Conservation (phyloP, 2,113 vertebrate genomes). For the Toxotes chatareus region DNA sequence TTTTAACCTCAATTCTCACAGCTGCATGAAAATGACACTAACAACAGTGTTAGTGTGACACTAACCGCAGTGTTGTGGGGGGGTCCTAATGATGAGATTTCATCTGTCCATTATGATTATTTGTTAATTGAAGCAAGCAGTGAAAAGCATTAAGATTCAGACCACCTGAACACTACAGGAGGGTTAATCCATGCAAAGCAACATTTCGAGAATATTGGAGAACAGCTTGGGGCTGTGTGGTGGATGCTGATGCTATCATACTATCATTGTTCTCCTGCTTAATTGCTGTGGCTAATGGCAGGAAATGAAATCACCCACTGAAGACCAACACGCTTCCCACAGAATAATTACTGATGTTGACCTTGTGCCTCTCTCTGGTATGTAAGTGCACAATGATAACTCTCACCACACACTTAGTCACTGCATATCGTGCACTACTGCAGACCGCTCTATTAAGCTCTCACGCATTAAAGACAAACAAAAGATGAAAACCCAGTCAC, state of each 20-base stretch:
- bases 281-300: constrained; percentile 79
- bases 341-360: constrained; percentile 77
- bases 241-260: constrained; percentile 60
- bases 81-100: not conserved
- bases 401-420: constrained; percentile 47
- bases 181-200: constrained; percentile 23
- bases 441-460: constrained; percentile 34
- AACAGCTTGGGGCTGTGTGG: constrained; percentile 45
- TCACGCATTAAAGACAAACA: constrained; percentile 33
- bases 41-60: not conserved
- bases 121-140: constrained; percentile 20
- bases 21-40: not conserved
- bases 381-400: constrained; percentile 43
- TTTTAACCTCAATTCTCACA: not conserved
- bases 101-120: constrained; percentile 11
- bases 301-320: constrained; percentile 76
- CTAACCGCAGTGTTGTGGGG: no score
- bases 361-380: constrained; percentile 68
- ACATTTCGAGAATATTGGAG: constrained; percentile 29
- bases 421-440: constrained; percentile 1
- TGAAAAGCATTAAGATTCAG: constrained; percentile 1
- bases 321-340: constrained; percentile 64
- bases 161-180: constrained; percentile 14
- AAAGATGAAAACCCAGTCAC: not conserved
- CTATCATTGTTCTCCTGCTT: constrained; percentile 72